Base-by-base conservation (phyloP, 2,113 vertebrate species). In the Tragelaphus strepsiceros region DNA sequence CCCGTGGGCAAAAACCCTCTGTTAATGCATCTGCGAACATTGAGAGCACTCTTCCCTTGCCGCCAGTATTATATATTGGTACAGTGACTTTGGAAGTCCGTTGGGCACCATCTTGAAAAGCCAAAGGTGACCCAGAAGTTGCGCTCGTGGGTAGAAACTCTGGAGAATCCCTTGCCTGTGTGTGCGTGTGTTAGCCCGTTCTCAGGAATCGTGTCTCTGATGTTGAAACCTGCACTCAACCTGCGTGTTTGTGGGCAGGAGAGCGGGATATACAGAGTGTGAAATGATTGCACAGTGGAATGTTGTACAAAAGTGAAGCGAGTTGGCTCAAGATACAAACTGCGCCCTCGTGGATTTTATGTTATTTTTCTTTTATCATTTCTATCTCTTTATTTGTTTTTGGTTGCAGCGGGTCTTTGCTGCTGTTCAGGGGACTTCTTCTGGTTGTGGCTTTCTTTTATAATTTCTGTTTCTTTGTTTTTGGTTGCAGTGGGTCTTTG, bases 21-120 rank as follows among this genome's bases (percentile, higher is more conserved):
- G 21, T 15, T 2, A 7, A 7, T 22, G 56, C 3, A 0, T 10
- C 0, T 2, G n/a, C 2, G 1, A 35, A 51, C 2, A 5, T 8
- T 1, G 15, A 11, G 6, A 1, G 7, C 2, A 3, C 12, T 11
- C 30, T 3, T 21, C 22, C 82, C 32, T 26, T 7, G 2, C 30
- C 1, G 3, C 58, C 17, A 21, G 30, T 2, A 2, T 8, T 2
- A 2, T 5, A 35, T 3, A 6, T 64, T 5, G 4, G 14, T 26
- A 8, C 14, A 0, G 0, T 28, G 15, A 11, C 21, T 15, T 49
- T 49, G 35, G 35, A 56, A 53, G 8, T 46, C 49, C 12, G 4
- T 5, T n/a, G 14, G 46, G 81, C n/a, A 0, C 3, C n/a, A 1
- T 28, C 22, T 5, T 4, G 30, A 1, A 9, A 56, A 54, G 49